A percentile compares a stretch with the other conserved stretches of the same genome.
Evolutionary conservation across 37 sponge, comb jelly and placozoan genomes (phyloP).

Genomic region (Theonella swinhoei): DNA sequence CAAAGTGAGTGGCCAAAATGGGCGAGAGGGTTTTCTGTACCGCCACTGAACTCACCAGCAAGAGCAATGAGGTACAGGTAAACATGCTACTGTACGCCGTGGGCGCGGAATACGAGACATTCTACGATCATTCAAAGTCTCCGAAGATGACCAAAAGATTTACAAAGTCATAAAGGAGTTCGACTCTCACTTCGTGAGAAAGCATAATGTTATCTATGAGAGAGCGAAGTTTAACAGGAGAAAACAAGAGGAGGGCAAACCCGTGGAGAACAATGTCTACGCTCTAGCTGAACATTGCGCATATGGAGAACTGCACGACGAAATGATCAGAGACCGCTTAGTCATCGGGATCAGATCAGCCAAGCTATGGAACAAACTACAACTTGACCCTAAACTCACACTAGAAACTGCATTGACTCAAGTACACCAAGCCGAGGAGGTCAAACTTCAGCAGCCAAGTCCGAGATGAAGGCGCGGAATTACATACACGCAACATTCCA

Average conservation of each 20-base stretch:
- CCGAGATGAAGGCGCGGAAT: not conserved
- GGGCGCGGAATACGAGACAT: slow-evolving; percentile 50
- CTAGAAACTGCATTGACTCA: not conserved
- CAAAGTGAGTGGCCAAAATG: slow-evolving; percentile 51
- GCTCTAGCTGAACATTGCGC: slow-evolving; percentile 31
- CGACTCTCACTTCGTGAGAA: slow-evolving; percentile 17
- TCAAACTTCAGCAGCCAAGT: slow-evolving; percentile 21
- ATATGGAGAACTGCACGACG: slow-evolving; percentile 26
- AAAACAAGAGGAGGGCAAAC: slow-evolving; percentile 46
- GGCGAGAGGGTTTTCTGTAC: slow-evolving; percentile 36
- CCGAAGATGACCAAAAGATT: slow-evolving; percentile 20
- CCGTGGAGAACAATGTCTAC: slow-evolving; percentile 35
- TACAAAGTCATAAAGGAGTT: slow-evolving; percentile 46
- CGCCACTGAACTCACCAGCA: slow-evolving; percentile 23
- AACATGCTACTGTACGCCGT: slow-evolving; percentile 43
- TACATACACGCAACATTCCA: not conserved
- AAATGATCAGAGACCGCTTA: slow-evolving; percentile 40
- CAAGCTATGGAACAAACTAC: slow-evolving; percentile 28
- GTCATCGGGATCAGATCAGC: slow-evolving; percentile 34
- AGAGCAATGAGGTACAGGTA: slow-evolving; percentile 19
- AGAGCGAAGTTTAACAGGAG: too few relatives aligned
- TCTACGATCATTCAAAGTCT: slow-evolving; percentile 14
- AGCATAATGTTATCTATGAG: slow-evolving; percentile 38
- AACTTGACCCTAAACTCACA: slow-evolving; percentile 8
- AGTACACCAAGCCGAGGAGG: slow-evolving; percentile 10